phyloP scores from a whole-genome alignment of 1,140 invertebrate genomes.

The Teleopsis dalmanni region DNA sequence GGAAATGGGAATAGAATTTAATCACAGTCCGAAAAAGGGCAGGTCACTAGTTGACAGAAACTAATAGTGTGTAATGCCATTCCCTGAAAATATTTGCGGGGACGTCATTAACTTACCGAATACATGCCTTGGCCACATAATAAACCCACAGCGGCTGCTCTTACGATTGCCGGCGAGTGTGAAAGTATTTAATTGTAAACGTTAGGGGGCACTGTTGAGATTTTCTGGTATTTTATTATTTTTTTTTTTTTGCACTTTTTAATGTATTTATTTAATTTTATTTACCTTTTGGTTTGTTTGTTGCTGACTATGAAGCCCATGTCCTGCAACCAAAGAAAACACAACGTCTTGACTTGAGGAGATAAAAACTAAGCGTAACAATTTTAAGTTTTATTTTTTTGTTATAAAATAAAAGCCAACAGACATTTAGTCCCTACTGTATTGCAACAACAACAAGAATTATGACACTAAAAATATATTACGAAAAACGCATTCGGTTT shows the following conservation, averaged over 20 bases:
- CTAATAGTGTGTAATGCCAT: too few species aligned
- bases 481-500: background rate
- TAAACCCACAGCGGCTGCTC: background rate
- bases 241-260: too few species aligned
- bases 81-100: too few species aligned
- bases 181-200: slow-evolving; percentile 44
- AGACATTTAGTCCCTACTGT: background rate
- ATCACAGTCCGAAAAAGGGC: too few species aligned
- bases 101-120: too few species aligned
- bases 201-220: slow-evolving; percentile 30
- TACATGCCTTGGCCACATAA: too few species aligned
- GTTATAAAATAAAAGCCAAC: background rate
- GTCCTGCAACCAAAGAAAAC: background rate
- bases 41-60: too few species aligned
- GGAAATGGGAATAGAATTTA: too few species aligned
- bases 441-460: slow-evolving; percentile 2
- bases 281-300: too few species aligned
- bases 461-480: background rate
- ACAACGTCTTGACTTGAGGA: background rate
- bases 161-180: slow-evolving; percentile 42
- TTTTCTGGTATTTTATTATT: too few species aligned
- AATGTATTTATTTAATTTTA: too few species aligned
- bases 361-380: background rate
- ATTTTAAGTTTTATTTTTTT: background rate
- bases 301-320: background rate